Percentiles rank a stretch among this genome's conserved stretches.
Conservation (phyloP, 2,113 vertebrate genomes). For the Siphamia tubifer region DNA sequence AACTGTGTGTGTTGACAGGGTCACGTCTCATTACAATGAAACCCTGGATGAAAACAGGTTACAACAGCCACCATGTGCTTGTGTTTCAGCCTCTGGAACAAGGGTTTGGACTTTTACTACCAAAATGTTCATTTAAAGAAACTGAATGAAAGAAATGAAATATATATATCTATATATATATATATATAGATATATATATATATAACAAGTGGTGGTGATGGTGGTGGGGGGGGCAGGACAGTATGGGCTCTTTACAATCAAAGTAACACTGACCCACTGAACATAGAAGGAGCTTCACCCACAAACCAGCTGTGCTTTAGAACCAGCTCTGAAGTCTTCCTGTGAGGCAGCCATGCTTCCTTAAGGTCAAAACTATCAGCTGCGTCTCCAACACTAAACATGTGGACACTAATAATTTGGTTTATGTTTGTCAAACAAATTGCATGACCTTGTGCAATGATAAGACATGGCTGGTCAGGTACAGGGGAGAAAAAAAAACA, state of each 20-base stretch:
- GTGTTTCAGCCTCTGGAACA: slow-evolving; percentile 45
- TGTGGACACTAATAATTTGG: slow-evolving; percentile 33
- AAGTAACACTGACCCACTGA: slow-evolving; percentile 37
- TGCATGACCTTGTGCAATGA: slow-evolving; percentile 16
- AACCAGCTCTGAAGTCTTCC: background rate
- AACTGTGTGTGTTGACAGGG: slow-evolving; percentile 24
- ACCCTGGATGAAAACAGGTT: background rate
- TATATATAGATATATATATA: no score
- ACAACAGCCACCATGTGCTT: slow-evolving; percentile 60
- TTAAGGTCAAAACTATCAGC: background rate
- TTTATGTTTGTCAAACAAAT: slow-evolving; percentile 14
- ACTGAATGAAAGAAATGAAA: background rate
- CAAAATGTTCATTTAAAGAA: slow-evolving; percentile 32
- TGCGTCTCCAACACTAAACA: slow-evolving; percentile 9
- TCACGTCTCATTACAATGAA: background rate
- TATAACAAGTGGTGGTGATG: slow-evolving; percentile 13
- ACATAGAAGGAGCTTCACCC: slow-evolving; percentile 17
- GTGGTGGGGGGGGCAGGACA: slow-evolving; percentile 24
- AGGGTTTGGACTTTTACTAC: slow-evolving; percentile 45
- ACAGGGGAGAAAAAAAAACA: no score
- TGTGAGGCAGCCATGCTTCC: background rate
- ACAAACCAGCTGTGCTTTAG: slow-evolving; percentile 11
- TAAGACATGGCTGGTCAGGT: slow-evolving; percentile 21
- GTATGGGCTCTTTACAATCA: slow-evolving; percentile 30
- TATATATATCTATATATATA: no score